phyloP scores from a whole-genome alignment of 2,113 vertebrate genomes.

The Albula goreensis region DNA sequence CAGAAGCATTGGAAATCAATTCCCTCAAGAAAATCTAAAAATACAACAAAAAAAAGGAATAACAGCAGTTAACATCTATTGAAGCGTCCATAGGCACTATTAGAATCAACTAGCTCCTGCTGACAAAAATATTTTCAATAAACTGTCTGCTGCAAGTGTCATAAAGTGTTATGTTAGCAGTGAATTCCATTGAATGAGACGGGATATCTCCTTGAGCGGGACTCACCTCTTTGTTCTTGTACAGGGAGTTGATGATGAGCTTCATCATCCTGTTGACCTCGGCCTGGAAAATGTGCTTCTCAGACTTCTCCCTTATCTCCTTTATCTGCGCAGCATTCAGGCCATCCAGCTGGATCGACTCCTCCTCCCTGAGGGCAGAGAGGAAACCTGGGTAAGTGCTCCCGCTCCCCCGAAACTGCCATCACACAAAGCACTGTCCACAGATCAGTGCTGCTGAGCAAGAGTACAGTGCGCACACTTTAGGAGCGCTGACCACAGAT shows the following conservation, averaged over 20 bases:
- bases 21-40: slow-evolving; percentile 85
- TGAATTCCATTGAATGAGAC: too few species aligned
- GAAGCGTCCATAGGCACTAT: not conserved
- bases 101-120: not conserved
- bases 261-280: slow-evolving; percentile 99
- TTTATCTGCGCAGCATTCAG: slow-evolving; percentile 95
- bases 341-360: slow-evolving; percentile 94
- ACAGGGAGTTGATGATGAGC: slow-evolving; percentile 96
- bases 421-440: not conserved
- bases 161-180: too few species aligned
- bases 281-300: slow-evolving; percentile 95
- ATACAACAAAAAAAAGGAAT: not conserved
- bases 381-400: not conserved
- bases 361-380: slow-evolving; percentile 82
- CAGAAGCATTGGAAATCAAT: slow-evolving; percentile 88
- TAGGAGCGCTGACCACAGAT: too few species aligned
- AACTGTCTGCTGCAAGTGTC: too few species aligned
- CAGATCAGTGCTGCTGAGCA: not conserved
- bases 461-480: not conserved
- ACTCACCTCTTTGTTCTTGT: slow-evolving; percentile 98
- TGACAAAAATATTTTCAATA: too few species aligned
- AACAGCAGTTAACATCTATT: not conserved
- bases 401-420: not conserved
- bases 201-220: too few species aligned
- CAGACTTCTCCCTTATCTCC: slow-evolving; percentile 94